A percentile compares a stretch with the other conserved stretches of the same genome.
Evolutionary conservation across 2,888 invertebrate genomes (phyloP).

Genomic region (Gymnocheta viridis): DNA sequence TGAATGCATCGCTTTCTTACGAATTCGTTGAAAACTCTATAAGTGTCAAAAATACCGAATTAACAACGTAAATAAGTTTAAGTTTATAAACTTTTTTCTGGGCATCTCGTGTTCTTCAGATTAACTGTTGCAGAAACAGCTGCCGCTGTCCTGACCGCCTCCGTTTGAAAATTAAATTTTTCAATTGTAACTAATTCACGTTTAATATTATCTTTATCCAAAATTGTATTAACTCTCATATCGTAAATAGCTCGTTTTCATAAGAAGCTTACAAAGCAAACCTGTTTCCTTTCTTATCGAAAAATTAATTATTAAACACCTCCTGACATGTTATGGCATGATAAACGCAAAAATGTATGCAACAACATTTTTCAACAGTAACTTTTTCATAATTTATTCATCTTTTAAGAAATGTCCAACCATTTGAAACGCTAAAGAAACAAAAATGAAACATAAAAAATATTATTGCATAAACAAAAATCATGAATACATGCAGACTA

Average conservation of each 20-base stretch:
- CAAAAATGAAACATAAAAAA: neutral
- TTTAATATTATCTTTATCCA: neutral
- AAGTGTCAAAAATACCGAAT: no score
- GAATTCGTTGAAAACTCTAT: no score
- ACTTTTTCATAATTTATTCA: conserved; percentile 62
- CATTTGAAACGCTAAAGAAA: conserved; percentile 40
- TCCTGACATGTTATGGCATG: conserved; percentile 40
- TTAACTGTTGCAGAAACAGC: no score
- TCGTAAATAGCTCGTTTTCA: conserved; percentile 45
- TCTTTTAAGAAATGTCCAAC: conserved; percentile 51
- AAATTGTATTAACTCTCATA: neutral
- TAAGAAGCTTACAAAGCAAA: conserved; percentile 14
- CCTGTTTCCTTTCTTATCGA: conserved; percentile 35
- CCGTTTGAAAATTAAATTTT: no score
- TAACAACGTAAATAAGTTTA: no score
- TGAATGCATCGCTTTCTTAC: no score
- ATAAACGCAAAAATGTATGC: conserved; percentile 48
- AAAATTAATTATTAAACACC: conserved; percentile 51
- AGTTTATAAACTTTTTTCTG: no score
- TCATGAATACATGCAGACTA: conserved; percentile 24
- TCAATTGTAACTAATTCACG: no score
- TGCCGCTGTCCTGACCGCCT: no score
- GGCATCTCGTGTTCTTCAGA: no score
- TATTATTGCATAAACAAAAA: conserved; percentile 50
- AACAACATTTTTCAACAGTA: conserved; percentile 16